These are phyloP conservation scores for Craniophora ligustri DNA, from an alignment of 2,888 invertebrate species.

Conservation along the genomic window DNA sequence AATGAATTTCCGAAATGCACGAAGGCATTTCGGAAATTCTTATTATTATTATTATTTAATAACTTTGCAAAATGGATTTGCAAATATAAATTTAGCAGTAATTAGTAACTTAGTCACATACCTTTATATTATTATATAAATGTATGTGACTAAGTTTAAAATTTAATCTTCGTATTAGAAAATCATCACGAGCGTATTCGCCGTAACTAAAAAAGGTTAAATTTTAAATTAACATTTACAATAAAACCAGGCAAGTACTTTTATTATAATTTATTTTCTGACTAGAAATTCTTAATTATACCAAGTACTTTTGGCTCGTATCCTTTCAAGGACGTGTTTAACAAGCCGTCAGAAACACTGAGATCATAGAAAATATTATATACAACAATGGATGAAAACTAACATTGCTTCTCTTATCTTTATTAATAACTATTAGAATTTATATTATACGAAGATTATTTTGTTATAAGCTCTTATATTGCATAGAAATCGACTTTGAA, in stretches of 20 bases:
- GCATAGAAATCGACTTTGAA: slow-evolving; percentile 17
- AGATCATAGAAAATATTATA: slow-evolving; percentile 67
- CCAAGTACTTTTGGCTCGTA: slow-evolving; percentile 65
- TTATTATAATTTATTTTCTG: slow-evolving; percentile 72
- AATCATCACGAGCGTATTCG: too few relatives aligned
- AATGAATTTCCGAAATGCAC: too few relatives aligned
- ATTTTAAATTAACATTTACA: not conserved
- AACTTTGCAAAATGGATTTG: too few relatives aligned
- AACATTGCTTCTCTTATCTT: slow-evolving; percentile 39
- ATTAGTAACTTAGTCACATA: too few relatives aligned
- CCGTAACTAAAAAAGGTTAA: not conserved
- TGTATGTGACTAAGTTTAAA: too few relatives aligned
- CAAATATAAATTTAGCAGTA: too few relatives aligned
- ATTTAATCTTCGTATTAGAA: too few relatives aligned
- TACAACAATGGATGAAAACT: slow-evolving; percentile 58
- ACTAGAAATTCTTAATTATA: slow-evolving; percentile 75
- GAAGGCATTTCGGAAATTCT: too few relatives aligned
- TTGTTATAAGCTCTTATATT: slow-evolving; percentile 55
- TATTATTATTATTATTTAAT: too few relatives aligned
- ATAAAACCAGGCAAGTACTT: slow-evolving; percentile 43
- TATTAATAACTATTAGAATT: slow-evolving; percentile 37
- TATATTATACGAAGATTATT: slow-evolving; percentile 38
- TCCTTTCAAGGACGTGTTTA: slow-evolving; percentile 56
- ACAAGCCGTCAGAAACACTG: slow-evolving; percentile 62
- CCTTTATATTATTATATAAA: too few relatives aligned